Evolutionary conservation across 2,888 invertebrate species (phyloP).

Genomic region (Panzeria rudis): DNA sequence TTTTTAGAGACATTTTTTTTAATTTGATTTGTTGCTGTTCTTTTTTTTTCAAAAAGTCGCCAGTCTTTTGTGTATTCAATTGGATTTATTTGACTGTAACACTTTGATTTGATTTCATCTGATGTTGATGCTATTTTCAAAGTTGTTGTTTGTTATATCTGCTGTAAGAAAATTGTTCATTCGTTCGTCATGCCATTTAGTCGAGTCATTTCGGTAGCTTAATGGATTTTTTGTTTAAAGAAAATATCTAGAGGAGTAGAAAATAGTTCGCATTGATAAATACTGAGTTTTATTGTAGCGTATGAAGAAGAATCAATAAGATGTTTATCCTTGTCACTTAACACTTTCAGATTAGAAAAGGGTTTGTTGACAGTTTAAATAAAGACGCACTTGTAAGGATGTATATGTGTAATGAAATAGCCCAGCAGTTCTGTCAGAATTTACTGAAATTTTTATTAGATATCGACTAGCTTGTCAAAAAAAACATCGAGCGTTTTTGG

Average conservation of each 20-base stretch:
- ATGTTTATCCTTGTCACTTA: conserved; percentile 56
- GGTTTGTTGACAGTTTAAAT: conserved; percentile 39
- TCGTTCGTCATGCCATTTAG: conserved; percentile 30
- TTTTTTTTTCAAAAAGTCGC: not conserved
- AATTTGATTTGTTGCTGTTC: not conserved
- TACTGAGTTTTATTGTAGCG: conserved; percentile 13
- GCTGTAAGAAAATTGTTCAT: conserved; percentile 14
- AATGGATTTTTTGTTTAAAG: conserved; percentile 8
- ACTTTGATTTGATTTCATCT: conserved; percentile 47
- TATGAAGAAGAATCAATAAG: conserved; percentile 45
- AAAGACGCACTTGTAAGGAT: not conserved
- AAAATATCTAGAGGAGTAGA: not conserved
- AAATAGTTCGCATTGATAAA: conserved; percentile 25
- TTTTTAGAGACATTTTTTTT: not conserved
- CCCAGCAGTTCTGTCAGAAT: not conserved
- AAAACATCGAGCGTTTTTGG: too few species aligned
- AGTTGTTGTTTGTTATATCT: conserved; percentile 14
- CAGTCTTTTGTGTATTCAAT: conserved; percentile 28
- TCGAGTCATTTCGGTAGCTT: conserved; percentile 32
- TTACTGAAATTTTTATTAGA: not conserved
- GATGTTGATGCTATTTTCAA: conserved; percentile 17
- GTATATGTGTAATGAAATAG: not conserved
- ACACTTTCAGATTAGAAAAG: conserved; percentile 31
- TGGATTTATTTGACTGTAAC: conserved; percentile 53
- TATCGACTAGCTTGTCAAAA: too few species aligned